phyloP scores from a whole-genome alignment of 2,113 vertebrate genomes.

The Neolamprologus cancellatus region DNA sequence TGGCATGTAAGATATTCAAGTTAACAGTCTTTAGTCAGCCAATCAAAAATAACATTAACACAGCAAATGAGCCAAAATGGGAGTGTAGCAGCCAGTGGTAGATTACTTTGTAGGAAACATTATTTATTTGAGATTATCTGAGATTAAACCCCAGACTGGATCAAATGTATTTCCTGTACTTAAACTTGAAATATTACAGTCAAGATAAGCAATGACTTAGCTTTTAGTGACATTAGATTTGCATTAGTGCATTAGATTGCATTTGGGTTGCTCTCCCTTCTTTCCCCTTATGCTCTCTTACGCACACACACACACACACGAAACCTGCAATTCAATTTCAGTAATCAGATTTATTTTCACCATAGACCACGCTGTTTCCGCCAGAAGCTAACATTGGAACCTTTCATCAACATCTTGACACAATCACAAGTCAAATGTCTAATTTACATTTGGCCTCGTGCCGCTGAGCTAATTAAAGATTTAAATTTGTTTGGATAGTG shows the following conservation, averaged over 20 bases:
- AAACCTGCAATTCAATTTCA: constrained; percentile 20
- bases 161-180: neutral
- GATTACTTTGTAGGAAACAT: neutral
- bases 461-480: constrained; percentile 61
- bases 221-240: constrained; percentile 27
- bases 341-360: constrained; percentile 51
- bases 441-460: constrained; percentile 55
- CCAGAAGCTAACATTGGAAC: constrained; percentile 6
- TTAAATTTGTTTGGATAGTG: constrained; percentile 44
- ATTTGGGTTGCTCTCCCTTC: neutral
- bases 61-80: neutral
- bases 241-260: constrained; percentile 27
- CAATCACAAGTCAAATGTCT: constrained; percentile 43
- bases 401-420: constrained; percentile 53
- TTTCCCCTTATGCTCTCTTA: neutral
- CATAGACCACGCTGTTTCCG: constrained; percentile 20
- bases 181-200: neutral
- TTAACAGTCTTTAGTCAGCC: neutral
- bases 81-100: neutral
- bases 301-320: neutral
- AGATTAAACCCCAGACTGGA: neutral
- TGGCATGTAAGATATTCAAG: neutral
- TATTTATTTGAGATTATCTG: neutral
- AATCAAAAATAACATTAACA: constrained; percentile 10
- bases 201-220: neutral